Base-by-base conservation (phyloP, 2,888 invertebrate species). In the Fabriciana adippe region DNA sequence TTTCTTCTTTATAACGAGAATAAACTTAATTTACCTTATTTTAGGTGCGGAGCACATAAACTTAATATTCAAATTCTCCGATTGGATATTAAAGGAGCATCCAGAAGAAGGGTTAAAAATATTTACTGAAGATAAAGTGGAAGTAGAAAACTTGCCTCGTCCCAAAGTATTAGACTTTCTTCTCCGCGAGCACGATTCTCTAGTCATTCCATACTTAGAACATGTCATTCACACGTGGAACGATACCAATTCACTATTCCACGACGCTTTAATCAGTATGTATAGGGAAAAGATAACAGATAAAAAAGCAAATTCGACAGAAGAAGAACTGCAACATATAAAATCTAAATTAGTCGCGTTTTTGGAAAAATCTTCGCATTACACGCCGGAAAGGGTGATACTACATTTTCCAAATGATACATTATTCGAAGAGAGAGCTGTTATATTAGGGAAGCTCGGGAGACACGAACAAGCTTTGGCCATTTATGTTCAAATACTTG, bases 181-280 rank as follows among this genome's bases (percentile, higher is more conserved):
- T 16, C 92, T 97, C n/a, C 94, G 96, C 76, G 96, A 95, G 73
- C 97, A 97, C 80, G 96, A 96, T 72, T 85, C 94, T 16, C 92
- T 98, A 35, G 97, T 98, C 0, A 97, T 99, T 78, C 97, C 97
- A 0, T 99, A 99, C 84, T 89, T 99, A 81, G 99, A 99, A 83
- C 99, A 99, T 83, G 95, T 99, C 0, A 97, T 99, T 41, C 94
- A 96, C 72, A 94, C 94, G 3, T 99, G 99, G 98, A 94, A 95
- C 71, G 99, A 99, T 75, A 94, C 93, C 0, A 97, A 96, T 81
- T 94, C 97, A 0, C 83, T 96, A 59, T 97, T 98, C 79, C 99
- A 99, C 86, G 98, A 99, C 82, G 96, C 96, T 3, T 90, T 99
- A 61, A 95, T 98, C 4, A 96, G 97, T 80, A 96, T 97, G 84